Evolutionary conservation across 2,113 vertebrate species (phyloP).

Genomic region (Alosa alosa): DNA sequence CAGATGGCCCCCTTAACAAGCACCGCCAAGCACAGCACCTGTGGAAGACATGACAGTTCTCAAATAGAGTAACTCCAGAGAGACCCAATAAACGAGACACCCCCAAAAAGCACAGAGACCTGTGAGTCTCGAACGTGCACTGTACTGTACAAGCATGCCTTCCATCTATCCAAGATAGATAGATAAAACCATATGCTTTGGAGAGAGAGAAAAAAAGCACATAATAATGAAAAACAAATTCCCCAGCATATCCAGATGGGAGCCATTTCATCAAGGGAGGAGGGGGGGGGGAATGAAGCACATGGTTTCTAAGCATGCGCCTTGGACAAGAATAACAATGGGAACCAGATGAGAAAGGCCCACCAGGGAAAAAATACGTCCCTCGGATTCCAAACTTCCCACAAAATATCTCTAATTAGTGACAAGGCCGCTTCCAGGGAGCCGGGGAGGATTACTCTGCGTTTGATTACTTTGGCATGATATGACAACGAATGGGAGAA

Average conservation of each 20-base stretch:
- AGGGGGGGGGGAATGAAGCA: background rate
- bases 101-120: background rate
- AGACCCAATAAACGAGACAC: background rate
- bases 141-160: background rate
- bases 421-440: slow-evolving; percentile 60
- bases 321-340: slow-evolving; percentile 66
- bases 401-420: slow-evolving; percentile 68
- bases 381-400: slow-evolving; percentile 61
- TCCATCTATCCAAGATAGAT: background rate
- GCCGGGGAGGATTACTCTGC: slow-evolving; percentile 62
- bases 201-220: background rate
- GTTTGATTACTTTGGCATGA: slow-evolving; percentile 64
- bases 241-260: slow-evolving; percentile 48
- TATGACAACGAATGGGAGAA: slow-evolving; percentile 49
- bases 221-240: slow-evolving; percentile 20
- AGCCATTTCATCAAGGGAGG: slow-evolving; percentile 48
- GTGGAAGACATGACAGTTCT: background rate
- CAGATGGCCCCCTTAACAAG: background rate
- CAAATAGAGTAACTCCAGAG: background rate
- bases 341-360: slow-evolving; percentile 63
- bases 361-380: slow-evolving; percentile 54
- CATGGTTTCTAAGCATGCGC: slow-evolving; percentile 41
- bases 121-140: background rate
- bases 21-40: background rate
- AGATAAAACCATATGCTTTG: background rate